Evolutionary conservation across 1,140 invertebrate species (phyloP).

Genomic region (Teleopsis dalmanni): DNA sequence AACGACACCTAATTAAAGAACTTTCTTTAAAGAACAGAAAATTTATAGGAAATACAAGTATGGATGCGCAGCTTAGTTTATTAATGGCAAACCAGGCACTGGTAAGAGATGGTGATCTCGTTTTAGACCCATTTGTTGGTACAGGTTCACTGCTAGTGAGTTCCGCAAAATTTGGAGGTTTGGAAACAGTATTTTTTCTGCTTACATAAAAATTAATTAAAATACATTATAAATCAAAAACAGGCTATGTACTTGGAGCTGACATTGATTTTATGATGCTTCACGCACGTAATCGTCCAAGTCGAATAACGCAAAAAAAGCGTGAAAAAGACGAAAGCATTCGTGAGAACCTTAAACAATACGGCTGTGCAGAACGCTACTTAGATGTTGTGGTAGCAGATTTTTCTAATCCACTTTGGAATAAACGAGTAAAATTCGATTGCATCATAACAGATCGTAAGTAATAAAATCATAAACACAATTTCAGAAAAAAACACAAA

Average conservation of each 20-base stretch:
- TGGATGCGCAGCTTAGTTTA: slow-evolving; percentile 88
- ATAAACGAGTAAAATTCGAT: slow-evolving; percentile 61
- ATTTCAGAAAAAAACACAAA: background rate
- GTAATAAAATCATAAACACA: slow-evolving; percentile 43
- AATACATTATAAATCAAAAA: background rate
- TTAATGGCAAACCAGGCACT: slow-evolving; percentile 91
- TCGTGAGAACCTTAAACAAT: slow-evolving; percentile 76
- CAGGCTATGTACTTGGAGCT: slow-evolving; percentile 74
- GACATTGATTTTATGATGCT: slow-evolving; percentile 93
- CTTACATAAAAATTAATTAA: slow-evolving; percentile 7
- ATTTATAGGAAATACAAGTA: slow-evolving; percentile 95
- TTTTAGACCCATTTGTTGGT: slow-evolving; percentile 93
- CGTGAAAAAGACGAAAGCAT: slow-evolving; percentile 80
- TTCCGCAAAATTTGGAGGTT: slow-evolving; percentile 80
- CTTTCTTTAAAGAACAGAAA: slow-evolving; percentile 81
- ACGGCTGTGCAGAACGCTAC: slow-evolving; percentile 66
- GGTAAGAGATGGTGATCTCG: slow-evolving; percentile 62
- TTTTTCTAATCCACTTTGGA: slow-evolving; percentile 77
- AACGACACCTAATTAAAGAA: slow-evolving; percentile 67
- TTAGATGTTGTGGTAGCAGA: slow-evolving; percentile 86
- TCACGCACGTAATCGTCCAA: slow-evolving; percentile 76
- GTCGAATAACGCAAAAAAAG: slow-evolving; percentile 68
- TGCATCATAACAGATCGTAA: slow-evolving; percentile 92
- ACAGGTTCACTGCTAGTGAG: slow-evolving; percentile 87
- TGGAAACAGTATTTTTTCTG: background rate